A percentile compares a stretch with the other conserved stretches of the same genome.
Conservation (phyloP, 2,113 vertebrate genomes). For the Ursus arctos region DNA sequence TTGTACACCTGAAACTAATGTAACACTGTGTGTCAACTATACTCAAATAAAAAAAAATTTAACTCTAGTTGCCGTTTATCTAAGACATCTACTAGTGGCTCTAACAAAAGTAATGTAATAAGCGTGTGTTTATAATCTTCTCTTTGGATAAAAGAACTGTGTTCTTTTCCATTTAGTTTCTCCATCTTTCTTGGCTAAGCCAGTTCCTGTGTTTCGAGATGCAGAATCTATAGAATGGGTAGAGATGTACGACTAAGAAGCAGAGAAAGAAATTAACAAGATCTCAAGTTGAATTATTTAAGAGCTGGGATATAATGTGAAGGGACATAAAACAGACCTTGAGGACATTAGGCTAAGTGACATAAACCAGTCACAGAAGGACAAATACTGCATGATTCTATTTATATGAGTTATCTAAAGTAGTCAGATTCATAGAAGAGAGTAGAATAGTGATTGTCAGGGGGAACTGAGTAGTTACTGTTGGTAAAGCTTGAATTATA, state of each 20-base stretch:
- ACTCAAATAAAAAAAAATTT: neutral
- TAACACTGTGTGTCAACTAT: neutral
- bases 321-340: neutral
- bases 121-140: neutral
- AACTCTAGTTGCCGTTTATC: constrained; percentile 7
- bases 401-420: neutral
- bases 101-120: neutral
- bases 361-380: neutral
- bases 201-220: neutral
- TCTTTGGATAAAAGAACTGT: neutral
- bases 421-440: neutral
- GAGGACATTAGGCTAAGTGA: neutral
- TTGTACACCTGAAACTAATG: neutral
- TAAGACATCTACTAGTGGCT: neutral
- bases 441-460: neutral
- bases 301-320: neutral
- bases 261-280: neutral
- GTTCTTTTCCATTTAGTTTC: constrained; percentile 31
- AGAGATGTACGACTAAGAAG: neutral
- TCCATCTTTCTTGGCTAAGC: neutral
- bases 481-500: neutral
- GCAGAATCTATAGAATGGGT: neutral
- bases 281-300: neutral
- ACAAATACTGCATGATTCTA: neutral
- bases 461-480: neutral